Base-by-base conservation (phyloP, 2,797 vertebrate genomes). In the Scomberomorus guttatus region DNA sequence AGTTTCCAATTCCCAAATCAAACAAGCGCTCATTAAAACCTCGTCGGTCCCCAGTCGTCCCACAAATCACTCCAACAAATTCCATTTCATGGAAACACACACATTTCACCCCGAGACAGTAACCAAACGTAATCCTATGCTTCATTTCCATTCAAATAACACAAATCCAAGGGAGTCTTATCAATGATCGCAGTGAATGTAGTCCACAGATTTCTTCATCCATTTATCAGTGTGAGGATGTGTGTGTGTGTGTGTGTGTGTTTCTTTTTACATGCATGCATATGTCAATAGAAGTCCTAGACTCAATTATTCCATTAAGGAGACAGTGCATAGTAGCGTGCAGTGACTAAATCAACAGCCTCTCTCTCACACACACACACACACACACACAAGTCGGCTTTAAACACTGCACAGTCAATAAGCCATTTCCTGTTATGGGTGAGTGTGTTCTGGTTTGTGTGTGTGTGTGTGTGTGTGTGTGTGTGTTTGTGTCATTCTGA, bases 61-160 rank as follows among this genome's bases (percentile, higher is more conserved):
- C 75, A 80, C 86, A 89, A 91, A 94, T 92, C 85, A 81, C 84
- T 87, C 82, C 75, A 75, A 82, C 90, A 91, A 93, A 94, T 92
- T 92, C 76, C 85, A 94, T 93, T 92, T 89, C 78, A 62, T 74
- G 80, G 61, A 89, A 87, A 89, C 73, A 82, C 88, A 81, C 80
- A 85, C 87, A 80, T 89, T 92, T 92, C 86, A 89, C 86, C 80
- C 81, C 75, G 65, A 89, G 87, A 90, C 87, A 81, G 81, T 69
- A 72, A 84, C 89, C 90, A 79, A 91, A 88, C 83, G 89, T 91
- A 94, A 94, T 94, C 90, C 81, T 72, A 75, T 34, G 88, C 82
- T 93, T 94, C 92, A 95, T 95, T 96, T 96, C 85, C 93, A 96
- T 95, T 91, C 90, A 91, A 95, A 95, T 93, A 90, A 91, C 87